These are phyloP conservation scores for Vultur gryphus DNA, from an alignment of 2,797 vertebrate genomes.

Conservation along the genomic window DNA sequence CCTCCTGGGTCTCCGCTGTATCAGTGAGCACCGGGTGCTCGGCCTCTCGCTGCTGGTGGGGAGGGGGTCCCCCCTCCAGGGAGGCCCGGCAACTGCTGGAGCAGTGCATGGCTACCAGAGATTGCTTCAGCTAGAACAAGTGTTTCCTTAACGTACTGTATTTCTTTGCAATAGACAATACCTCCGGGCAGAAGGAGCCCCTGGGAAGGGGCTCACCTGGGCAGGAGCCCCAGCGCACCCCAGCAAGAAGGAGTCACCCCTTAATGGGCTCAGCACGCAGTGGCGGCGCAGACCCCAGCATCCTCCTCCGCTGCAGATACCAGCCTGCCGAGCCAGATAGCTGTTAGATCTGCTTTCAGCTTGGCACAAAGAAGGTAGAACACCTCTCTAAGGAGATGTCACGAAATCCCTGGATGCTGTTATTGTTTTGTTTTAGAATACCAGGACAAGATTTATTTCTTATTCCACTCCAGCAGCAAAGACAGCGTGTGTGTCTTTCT, in stretches of 20 bases:
- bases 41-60: not conserved
- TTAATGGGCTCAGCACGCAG: not conserved
- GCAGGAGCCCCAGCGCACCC: not conserved
- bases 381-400: not conserved
- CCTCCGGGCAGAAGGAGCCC: not conserved
- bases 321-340: not conserved
- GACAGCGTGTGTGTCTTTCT: fast-evolving
- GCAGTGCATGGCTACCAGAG: fast-evolving
- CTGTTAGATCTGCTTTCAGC: not conserved
- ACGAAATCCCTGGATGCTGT: not conserved
- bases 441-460: not conserved
- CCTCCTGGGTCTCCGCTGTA: fast-evolving
- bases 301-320: not conserved
- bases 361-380: not conserved
- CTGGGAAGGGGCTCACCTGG: not conserved
- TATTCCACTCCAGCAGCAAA: not conserved
- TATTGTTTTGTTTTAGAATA: not conserved
- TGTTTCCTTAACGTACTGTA: fast-evolving
- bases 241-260: not conserved
- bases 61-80: no score
- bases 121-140: not conserved
- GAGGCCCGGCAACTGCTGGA: fast-evolving
- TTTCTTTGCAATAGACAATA: not conserved
- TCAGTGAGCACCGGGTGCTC: fast-evolving
- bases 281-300: not conserved